Evolutionary conservation across 2,888 invertebrate genomes (phyloP).

Genomic region (Pseudococcus jackbeardsleyi): DNA sequence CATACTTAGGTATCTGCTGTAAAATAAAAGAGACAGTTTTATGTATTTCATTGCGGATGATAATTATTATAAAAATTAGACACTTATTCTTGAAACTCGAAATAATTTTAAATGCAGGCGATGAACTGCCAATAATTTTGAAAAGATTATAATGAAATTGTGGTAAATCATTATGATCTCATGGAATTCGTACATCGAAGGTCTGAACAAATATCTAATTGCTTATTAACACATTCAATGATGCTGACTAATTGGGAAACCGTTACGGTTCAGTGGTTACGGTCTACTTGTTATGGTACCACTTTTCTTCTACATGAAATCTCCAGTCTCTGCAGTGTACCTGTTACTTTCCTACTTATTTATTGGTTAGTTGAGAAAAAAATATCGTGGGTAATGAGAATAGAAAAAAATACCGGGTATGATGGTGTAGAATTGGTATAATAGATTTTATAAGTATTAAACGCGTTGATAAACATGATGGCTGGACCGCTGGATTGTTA

Average conservation of each 20-base stretch:
- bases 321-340: not conserved
- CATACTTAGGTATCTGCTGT: too few species aligned
- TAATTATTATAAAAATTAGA: too few species aligned
- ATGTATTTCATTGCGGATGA: too few species aligned
- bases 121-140: too few species aligned
- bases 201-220: not conserved
- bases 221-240: not conserved
- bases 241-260: conserved; percentile 26
- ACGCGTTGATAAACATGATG: not conserved
- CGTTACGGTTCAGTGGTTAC: conserved; percentile 29
- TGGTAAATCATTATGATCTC: too few species aligned
- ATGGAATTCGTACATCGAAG: too few species aligned
- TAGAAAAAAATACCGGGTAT: not conserved
- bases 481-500: not conserved
- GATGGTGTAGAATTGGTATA: not conserved
- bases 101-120: too few species aligned
- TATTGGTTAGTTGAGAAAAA: not conserved
- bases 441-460: not conserved
- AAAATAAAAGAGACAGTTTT: too few species aligned
- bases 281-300: not conserved
- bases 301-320: not conserved
- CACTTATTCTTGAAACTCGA: too few species aligned
- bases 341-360: too few species aligned
- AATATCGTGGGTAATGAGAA: not conserved
- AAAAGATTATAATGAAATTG: too few species aligned